These are phyloP conservation scores for Pogona vitticeps DNA, from an alignment of 2,113 vertebrate genomes.

Conservation along the genomic window DNA sequence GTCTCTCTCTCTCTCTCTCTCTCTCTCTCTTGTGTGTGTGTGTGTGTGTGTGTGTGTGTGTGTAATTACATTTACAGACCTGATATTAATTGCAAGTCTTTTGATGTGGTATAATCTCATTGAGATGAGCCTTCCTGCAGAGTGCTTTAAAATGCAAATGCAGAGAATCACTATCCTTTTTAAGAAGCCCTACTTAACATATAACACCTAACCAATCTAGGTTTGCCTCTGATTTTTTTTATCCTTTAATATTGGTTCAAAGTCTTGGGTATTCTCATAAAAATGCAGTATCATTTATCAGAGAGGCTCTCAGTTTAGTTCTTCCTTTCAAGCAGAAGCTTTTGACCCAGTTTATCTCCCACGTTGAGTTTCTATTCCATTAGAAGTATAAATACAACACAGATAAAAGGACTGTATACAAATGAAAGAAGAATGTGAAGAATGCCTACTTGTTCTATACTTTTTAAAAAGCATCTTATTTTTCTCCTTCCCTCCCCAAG, in stretches of 20 bases:
- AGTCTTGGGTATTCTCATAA: conserved; percentile 49
- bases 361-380: conserved; percentile 27
- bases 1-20: background rate
- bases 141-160: conserved; percentile 57
- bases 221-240: conserved; percentile 24
- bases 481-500: background rate
- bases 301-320: conserved; percentile 27
- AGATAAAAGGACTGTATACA: background rate
- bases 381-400: conserved; percentile 22
- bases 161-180: conserved; percentile 21
- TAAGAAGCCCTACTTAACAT: conserved; percentile 5
- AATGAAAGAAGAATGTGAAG: background rate
- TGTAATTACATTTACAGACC: conserved; percentile 21
- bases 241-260: conserved; percentile 52
- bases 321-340: conserved; percentile 38
- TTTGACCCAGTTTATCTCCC: conserved; percentile 8
- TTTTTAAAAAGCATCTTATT: background rate
- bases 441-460: background rate
- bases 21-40: background rate
- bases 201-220: background rate
- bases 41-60: background rate
- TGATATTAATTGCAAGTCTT: conserved; percentile 51
- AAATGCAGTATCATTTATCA: conserved; percentile 37
- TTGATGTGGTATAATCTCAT: conserved; percentile 42
- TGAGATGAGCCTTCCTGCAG: conserved; percentile 12